Conservation (phyloP, 2,888 invertebrate species). For the Timandra comae region DNA sequence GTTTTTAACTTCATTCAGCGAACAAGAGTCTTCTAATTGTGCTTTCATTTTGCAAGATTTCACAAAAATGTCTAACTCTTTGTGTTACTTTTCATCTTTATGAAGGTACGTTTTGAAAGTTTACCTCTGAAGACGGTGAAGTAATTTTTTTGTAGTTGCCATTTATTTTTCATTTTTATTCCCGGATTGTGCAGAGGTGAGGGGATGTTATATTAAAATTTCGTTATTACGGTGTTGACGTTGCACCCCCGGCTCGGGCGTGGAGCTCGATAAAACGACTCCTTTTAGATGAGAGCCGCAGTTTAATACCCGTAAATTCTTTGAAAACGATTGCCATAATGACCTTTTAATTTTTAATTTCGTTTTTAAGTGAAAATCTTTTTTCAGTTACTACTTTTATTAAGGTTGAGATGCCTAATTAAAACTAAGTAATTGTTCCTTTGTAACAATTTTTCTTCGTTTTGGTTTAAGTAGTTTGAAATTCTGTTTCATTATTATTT, state of each 20-base stretch:
- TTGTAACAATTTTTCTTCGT: no score
- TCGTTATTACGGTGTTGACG: slow-evolving; percentile 55
- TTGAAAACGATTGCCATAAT: slow-evolving; percentile 55
- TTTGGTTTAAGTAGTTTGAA: no score
- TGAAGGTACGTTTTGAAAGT: slow-evolving; percentile 26
- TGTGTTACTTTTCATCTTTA: slow-evolving; percentile 28
- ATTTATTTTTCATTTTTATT: slow-evolving; percentile 42
- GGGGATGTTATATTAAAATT: slow-evolving; percentile 62
- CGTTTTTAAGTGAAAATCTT: slow-evolving; percentile 46
- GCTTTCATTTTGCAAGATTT: slow-evolving; percentile 19
- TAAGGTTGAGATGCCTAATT: not conserved
- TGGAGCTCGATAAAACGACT: slow-evolving; percentile 29
- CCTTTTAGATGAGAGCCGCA: slow-evolving; percentile 42
- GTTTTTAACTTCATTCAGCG: slow-evolving; percentile 23
- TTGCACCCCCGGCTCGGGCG: slow-evolving; percentile 24
- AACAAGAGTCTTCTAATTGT: slow-evolving; percentile 27
- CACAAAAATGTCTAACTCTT: slow-evolving; percentile 24
- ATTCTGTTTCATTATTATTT: not conserved
- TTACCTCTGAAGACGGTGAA: slow-evolving; percentile 40
- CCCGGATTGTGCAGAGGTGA: slow-evolving; percentile 31
- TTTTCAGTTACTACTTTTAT: slow-evolving; percentile 3
- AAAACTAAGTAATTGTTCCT: no score
- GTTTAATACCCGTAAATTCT: slow-evolving; percentile 61
- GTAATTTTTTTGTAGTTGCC: slow-evolving; percentile 36
- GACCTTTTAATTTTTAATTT: slow-evolving; percentile 70